phyloP scores from a whole-genome alignment of 2,888 invertebrate species.

The Dicycla oo region DNA sequence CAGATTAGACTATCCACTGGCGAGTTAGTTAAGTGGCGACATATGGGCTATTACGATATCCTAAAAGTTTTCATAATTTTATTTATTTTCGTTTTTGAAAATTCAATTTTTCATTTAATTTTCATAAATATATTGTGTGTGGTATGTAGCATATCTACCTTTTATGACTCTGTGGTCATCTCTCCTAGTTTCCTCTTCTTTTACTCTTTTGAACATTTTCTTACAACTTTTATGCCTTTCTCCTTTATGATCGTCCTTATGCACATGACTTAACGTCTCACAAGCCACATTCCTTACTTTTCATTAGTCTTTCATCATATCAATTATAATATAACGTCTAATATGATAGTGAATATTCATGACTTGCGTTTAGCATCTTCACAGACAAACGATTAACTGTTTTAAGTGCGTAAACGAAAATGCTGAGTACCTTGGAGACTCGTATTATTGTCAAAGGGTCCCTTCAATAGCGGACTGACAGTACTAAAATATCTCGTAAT shows the following conservation, averaged over 20 bases:
- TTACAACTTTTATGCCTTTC: neutral
- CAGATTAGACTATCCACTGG: no score
- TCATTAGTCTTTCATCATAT: conserved; percentile 16
- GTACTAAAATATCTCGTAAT: conserved; percentile 38
- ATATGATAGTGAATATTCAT: conserved; percentile 58
- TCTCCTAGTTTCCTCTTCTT: neutral
- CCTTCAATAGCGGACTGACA: conserved; percentile 12
- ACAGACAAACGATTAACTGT: conserved; percentile 42
- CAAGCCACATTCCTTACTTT: conserved; percentile 25
- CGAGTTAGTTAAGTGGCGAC: no score
- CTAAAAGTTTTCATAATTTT: neutral
- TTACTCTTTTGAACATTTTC: conserved; percentile 6
- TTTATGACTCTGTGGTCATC: neutral
- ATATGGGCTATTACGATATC: no score
- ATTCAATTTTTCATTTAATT: neutral
- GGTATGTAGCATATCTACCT: neutral
- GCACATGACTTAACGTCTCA: neutral
- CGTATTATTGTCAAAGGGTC: conserved; percentile 31
- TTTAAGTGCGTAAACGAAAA: conserved; percentile 30
- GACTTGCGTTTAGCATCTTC: conserved; percentile 7
- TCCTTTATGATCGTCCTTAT: neutral
- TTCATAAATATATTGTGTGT: no score
- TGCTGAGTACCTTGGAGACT: conserved; percentile 18
- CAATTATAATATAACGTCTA: conserved; percentile 39
- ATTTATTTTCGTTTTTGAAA: neutral